phyloP scores from a whole-genome alignment of 2,888 invertebrate genomes.

The Hyposoter didymator region DNA sequence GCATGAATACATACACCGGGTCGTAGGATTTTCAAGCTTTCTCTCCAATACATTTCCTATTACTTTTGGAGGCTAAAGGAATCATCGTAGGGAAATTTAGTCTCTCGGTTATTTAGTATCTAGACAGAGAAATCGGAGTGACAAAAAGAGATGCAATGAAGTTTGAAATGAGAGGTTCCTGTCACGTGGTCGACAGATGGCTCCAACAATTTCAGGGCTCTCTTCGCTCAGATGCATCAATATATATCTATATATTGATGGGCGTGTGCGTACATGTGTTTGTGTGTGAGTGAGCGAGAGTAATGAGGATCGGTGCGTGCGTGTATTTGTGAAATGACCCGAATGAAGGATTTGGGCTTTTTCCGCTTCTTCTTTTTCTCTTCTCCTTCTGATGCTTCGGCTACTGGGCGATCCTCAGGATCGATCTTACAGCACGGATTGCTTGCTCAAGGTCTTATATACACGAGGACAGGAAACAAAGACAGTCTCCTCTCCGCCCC shows the following conservation, averaged over 20 bases:
- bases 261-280: background rate
- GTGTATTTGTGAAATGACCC: slow-evolving; percentile 51
- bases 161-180: slow-evolving; percentile 63
- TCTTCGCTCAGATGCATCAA: slow-evolving; percentile 15
- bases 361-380: slow-evolving; percentile 48
- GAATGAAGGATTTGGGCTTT: slow-evolving; percentile 59
- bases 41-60: slow-evolving; percentile 47
- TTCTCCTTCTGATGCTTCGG: background rate
- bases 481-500: background rate
- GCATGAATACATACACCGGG: slow-evolving; percentile 34
- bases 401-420: slow-evolving; percentile 51
- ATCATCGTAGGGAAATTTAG: slow-evolving; percentile 61
- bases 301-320: background rate
- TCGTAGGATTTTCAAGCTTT: slow-evolving; percentile 42
- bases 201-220: slow-evolving; percentile 62
- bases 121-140: slow-evolving; percentile 44
- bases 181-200: slow-evolving; percentile 80
- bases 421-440: slow-evolving; percentile 69
- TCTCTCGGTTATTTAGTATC: slow-evolving; percentile 63
- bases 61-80: slow-evolving; percentile 39
- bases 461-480: slow-evolving; percentile 56
- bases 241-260: background rate
- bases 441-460: slow-evolving; percentile 66
- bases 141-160: slow-evolving; percentile 53
- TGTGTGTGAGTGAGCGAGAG: too few species aligned